Base-by-base conservation (phyloP, 2,113 vertebrate species). In the Falco punctatus region DNA sequence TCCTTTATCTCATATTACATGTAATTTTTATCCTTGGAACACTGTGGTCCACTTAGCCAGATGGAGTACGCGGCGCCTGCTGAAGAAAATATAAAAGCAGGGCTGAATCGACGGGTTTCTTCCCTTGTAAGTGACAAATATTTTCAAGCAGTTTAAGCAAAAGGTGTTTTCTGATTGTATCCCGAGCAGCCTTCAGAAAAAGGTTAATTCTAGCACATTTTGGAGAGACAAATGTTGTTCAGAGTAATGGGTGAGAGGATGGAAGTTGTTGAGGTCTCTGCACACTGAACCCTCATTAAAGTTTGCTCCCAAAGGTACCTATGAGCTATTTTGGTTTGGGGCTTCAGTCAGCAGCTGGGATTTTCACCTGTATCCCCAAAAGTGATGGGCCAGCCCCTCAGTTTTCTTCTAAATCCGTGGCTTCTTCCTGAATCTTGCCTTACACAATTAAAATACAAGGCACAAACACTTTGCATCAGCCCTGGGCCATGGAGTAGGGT, bases 401-500 rank as follows among this genome's bases (percentile, higher is more conserved):
- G 3, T 51, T 67, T 23, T 42, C 32, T 49, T 23, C 21, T 10
- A 8, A 48, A 40, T 40, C n/a, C 70, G 3, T 1, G 5, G 42
- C 6, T 72, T 46, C 30, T n/a, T 30, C 65, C 46, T 2, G 5
- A 23, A 21, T 52, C 21, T 51, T 38, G 28, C 58, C n/a, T 33
- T 5, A 2, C 21, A 4, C 44, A 28, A 6, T 7, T 18, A 3
- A 0, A 72, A 21, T 3, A 24, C 40, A 48, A 15, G 38, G 54
- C 64, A 51, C 58, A 52, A 49, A 11, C 0, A 1, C 26, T 75
- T 48, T 44, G 65, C 65, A 8, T 13, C 19, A 9, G 32, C 48
- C 20, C 70, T 21, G 38, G 38, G 40, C 23, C 33, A 17, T 0
- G 0, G 16, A 9, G 5, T 0, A 4, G 10, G 16, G 20, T 5